phyloP scores from a whole-genome alignment of 2,797 vertebrate genomes.

The Rallus crepitans region DNA sequence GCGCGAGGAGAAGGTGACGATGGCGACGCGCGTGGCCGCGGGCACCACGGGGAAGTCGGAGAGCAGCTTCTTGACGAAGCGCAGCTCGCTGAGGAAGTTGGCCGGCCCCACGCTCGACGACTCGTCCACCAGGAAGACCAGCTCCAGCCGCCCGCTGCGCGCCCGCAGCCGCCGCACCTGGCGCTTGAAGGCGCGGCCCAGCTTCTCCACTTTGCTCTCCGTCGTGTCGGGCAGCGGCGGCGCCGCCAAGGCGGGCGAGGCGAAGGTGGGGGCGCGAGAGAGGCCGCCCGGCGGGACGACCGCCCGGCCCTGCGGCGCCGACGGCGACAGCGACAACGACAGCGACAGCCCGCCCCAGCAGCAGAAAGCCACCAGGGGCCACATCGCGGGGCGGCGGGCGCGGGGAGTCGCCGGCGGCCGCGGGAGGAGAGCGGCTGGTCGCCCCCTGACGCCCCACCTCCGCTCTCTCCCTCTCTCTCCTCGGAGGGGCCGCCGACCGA shows the following conservation, averaged over 20 bases:
- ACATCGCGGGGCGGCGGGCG: constrained; percentile 57
- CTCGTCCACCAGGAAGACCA: constrained; percentile 97
- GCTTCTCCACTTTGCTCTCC: constrained; percentile 89
- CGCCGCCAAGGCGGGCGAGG: constrained; percentile 17
- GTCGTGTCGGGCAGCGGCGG: constrained; percentile 81
- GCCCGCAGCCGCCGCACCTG: constrained; percentile 91
- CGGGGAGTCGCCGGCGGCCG: background rate
- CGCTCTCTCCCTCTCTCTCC: background rate
- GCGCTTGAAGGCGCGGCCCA: constrained; percentile 90
- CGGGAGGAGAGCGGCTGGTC: background rate
- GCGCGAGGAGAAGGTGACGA: constrained; percentile 97
- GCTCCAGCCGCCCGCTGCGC: constrained; percentile 87
- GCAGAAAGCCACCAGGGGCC: constrained; percentile 72
- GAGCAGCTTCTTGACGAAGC: constrained; percentile 94
- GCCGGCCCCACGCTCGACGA: constrained; percentile 94
- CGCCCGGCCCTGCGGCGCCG: background rate
- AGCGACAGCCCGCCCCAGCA: constrained; percentile 71
- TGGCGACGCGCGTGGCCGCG: constrained; percentile 91
- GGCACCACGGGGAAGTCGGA: constrained; percentile 95
- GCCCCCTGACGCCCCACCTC: constrained; percentile 35
- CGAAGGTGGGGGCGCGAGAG: background rate
- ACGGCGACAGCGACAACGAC: constrained; percentile 26
- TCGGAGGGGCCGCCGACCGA: constrained; percentile 68
- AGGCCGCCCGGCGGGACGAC: constrained; percentile 53
- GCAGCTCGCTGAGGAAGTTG: constrained; percentile 95